Percentiles rank a stretch among this genome's conserved stretches.
phyloP scores from a whole-genome alignment of 2,113 vertebrate species.

The Rhinichthys klamathensis region DNA sequence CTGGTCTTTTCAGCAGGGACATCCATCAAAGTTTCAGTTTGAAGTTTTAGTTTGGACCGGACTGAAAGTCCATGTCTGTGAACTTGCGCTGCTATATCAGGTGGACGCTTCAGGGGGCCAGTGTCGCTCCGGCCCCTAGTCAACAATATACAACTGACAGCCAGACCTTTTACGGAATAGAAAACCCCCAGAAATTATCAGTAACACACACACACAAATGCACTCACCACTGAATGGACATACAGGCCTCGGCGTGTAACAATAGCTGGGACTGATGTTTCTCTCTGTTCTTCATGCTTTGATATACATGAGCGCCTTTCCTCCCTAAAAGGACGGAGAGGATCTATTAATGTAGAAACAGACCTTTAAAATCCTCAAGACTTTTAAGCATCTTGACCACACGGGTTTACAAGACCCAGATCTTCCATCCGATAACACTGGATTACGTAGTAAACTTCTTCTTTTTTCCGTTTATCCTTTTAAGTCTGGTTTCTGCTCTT shows the following conservation, averaged over 20 bases:
- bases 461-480: constrained; percentile 17
- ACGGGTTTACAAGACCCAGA: constrained; percentile 38
- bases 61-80: background rate
- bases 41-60: background rate
- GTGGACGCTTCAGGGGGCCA: constrained; percentile 11
- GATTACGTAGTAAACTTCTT: constrained; percentile 27
- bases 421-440: constrained; percentile 47
- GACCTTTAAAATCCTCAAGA: constrained; percentile 44
- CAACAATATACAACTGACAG: constrained; percentile 61
- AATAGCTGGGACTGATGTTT: constrained; percentile 42
- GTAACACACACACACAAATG: background rate
- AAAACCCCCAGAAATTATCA: constrained; percentile 3
- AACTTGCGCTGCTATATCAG: constrained; percentile 21
- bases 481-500: constrained; percentile 28
- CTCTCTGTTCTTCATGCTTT: constrained; percentile 36
- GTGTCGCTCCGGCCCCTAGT: constrained; percentile 62
- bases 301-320: constrained; percentile 50
- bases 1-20: background rate
- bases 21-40: background rate
- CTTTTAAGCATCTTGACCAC: constrained; percentile 41
- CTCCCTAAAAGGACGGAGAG: constrained; percentile 56
- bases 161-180: constrained; percentile 73
- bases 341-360: constrained; percentile 39
- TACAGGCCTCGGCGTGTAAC: constrained; percentile 8
- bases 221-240: background rate